These are phyloP conservation scores for Pocillopora grandis DNA, from an alignment of 92 coral and sea anemone genomes.

Conservation along the genomic window DNA sequence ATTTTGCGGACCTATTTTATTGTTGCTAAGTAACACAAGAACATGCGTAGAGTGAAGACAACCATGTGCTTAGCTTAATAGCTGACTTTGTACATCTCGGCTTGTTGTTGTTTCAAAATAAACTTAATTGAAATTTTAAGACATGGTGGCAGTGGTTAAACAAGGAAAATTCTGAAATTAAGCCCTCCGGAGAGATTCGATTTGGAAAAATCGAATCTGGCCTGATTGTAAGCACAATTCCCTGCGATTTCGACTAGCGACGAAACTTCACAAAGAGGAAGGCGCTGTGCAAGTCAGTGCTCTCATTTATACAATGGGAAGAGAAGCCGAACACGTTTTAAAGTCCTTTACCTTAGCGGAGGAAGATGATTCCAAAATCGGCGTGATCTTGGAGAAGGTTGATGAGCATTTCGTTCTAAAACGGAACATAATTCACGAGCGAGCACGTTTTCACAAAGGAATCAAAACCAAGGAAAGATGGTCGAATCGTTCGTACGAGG, in stretches of 20 bases:
- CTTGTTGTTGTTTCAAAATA: too few relatives aligned
- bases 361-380: conserved; percentile 16
- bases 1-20: too few relatives aligned
- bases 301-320: conserved; percentile 50
- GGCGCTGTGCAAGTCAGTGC: conserved; percentile 52
- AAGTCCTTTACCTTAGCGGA: background rate
- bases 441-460: conserved; percentile 1
- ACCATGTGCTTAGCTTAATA: too few relatives aligned
- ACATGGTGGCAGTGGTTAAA: conserved; percentile 30
- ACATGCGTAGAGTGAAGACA: too few relatives aligned
- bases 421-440: conserved; percentile 47
- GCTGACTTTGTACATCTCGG: too few relatives aligned
- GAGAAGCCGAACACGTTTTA: conserved; percentile 19
- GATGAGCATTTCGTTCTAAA: conserved; percentile 45
- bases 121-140: background rate
- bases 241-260: conserved; percentile 36
- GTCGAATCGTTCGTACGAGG: conserved; percentile 19
- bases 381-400: conserved; percentile 29
- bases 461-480: conserved; percentile 11
- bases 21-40: too few relatives aligned
- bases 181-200: conserved; percentile 18
- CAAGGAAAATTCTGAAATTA: conserved; percentile 12
- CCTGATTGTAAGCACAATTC: conserved; percentile 47
- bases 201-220: conserved; percentile 50
- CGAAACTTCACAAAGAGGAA: conserved; percentile 36